A percentile compares a stretch with the other conserved stretches of the same genome.
Evolutionary conservation across 1,140 invertebrate species (phyloP).

Genomic region (Trachymyrmex cornetzi): DNA sequence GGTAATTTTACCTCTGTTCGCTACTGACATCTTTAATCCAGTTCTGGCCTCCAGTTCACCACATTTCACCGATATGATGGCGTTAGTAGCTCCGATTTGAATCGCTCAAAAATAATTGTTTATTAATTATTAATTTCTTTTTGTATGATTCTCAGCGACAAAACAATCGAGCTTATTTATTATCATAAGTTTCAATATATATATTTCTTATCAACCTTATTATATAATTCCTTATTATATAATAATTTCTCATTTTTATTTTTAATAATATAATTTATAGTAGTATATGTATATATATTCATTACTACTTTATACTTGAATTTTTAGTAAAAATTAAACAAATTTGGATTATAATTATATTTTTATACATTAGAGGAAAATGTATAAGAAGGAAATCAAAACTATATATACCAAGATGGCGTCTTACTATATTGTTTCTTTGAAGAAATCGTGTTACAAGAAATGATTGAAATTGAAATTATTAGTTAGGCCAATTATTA

Average conservation of each 20-base stretch:
- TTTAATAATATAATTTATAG: constrained; percentile 1
- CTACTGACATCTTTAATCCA: constrained; percentile 30
- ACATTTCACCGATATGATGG: constrained; percentile 32
- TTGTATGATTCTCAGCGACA: not conserved
- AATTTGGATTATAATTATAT: too few relatives aligned
- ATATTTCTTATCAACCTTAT: not conserved
- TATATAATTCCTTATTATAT: not conserved
- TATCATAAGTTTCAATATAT: not conserved
- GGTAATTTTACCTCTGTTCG: not conserved
- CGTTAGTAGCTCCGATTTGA: constrained; percentile 34
- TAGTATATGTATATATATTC: not conserved
- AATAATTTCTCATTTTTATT: not conserved
- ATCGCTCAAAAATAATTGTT: not conserved
- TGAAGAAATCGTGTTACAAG: too few relatives aligned
- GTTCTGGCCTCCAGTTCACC: not conserved
- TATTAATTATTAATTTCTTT: constrained; percentile 19
- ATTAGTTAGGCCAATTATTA: too few relatives aligned
- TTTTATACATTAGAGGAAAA: too few relatives aligned
- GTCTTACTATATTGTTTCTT: too few relatives aligned
- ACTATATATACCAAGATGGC: too few relatives aligned
- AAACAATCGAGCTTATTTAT: not conserved
- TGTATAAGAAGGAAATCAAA: too few relatives aligned
- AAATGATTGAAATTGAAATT: too few relatives aligned
- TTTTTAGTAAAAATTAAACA: not conserved
- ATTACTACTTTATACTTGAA: not conserved